phyloP scores from a whole-genome alignment of 2,797 vertebrate species.

The Oceanodroma leucorhoa region DNA sequence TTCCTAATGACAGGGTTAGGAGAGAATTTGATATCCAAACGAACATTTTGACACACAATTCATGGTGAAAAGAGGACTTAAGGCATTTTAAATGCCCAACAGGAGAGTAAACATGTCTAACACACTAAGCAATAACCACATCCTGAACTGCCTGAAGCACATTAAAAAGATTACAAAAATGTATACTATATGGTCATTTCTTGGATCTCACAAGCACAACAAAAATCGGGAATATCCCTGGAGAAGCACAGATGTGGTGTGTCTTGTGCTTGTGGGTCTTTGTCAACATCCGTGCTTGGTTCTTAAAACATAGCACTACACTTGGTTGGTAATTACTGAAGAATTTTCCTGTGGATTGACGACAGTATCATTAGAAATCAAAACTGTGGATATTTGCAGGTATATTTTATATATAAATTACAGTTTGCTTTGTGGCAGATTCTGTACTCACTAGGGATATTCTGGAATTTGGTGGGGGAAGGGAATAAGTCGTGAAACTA shows the following conservation, averaged over 20 bases:
- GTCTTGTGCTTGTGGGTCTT: not conserved
- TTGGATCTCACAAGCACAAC: not conserved
- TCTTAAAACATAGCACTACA: not conserved
- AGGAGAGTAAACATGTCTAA: constrained; percentile 14
- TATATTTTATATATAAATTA: not conserved
- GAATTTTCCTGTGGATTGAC: not conserved
- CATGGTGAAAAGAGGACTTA: constrained; percentile 20
- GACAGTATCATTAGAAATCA: not conserved
- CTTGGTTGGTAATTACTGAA: not conserved
- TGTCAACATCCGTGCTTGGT: not conserved
- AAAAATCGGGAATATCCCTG: not conserved
- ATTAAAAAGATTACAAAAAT: constrained; percentile 9
- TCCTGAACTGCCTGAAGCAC: not conserved
- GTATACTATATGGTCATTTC: not conserved
- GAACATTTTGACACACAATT: constrained; percentile 10
- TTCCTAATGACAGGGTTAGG: constrained; percentile 12
- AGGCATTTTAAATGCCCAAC: constrained; percentile 5
- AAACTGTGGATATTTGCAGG: not conserved
- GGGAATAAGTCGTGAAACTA: not conserved
- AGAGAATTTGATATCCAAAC: constrained; percentile 44
- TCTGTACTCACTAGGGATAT: not conserved
- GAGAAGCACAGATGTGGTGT: not conserved
- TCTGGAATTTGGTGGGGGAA: not conserved
- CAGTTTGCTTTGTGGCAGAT: not conserved
- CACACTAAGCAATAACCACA: not conserved